phyloP scores from a whole-genome alignment of 2,888 invertebrate genomes.

The Noctua fimbriata region DNA sequence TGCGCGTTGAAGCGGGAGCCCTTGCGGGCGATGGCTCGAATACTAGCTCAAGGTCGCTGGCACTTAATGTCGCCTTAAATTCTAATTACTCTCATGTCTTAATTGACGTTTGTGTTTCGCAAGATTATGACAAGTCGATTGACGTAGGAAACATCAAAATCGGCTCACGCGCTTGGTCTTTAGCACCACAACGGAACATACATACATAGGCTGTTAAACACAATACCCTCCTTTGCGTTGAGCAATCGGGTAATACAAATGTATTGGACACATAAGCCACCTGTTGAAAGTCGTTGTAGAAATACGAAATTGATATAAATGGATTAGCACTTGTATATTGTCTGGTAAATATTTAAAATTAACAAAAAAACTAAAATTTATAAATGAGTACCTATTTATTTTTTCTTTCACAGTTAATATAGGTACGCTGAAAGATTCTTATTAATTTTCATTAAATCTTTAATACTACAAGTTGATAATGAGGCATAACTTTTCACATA shows the following conservation, averaged over 20 bases:
- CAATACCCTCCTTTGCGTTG: neutral
- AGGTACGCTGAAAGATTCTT: neutral
- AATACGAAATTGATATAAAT: too few species aligned
- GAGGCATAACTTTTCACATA: neutral
- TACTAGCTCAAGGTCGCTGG: too few species aligned
- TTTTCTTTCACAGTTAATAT: neutral
- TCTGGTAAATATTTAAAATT: neutral
- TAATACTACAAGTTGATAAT: neutral
- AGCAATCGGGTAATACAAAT: neutral
- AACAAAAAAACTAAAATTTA: too few species aligned
- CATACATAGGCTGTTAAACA: neutral
- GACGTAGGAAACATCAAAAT: neutral
- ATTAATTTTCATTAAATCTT: slow-evolving; percentile 19
- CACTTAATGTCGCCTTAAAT: too few species aligned
- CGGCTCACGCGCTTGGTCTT: neutral
- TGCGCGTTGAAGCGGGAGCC: too few species aligned
- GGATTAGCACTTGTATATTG: too few species aligned
- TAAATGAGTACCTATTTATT: too few species aligned
- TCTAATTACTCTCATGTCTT: neutral
- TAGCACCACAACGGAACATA: neutral
- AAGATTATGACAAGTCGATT: neutral
- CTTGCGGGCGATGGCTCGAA: too few species aligned
- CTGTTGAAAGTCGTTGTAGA: neutral
- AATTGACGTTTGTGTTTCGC: neutral
- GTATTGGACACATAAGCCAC: neutral